Evolutionary conservation across 2,888 invertebrate species (phyloP), one percentile per base, ranked within the genome.

Genomic region (Eurytoma californica): DNA sequence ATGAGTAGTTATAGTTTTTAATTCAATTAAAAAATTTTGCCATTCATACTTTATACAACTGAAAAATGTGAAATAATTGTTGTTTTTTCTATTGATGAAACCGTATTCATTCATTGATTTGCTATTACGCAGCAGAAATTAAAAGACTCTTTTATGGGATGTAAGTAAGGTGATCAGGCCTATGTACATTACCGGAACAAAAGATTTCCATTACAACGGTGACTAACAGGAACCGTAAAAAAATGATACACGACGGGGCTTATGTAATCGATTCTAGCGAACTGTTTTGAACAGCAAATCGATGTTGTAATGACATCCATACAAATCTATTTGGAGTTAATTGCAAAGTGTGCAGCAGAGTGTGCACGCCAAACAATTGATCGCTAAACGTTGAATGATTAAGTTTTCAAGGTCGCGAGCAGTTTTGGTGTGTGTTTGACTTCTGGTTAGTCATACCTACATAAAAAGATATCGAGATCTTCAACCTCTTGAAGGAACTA

Each of bases 371-470:
- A 66, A 75, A 79, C 66, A 72, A 78, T 75, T 28, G 74, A 4
- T n/a, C 28, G 66, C 66, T 75, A 75, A 74, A 65, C 67, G 24
- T 39, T 24, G 58, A 57, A 61, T 72, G 75, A 77, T 77, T 74
- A 75, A 47, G 20, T 69, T 72, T 18, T 75, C 78, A 78, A 72
- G 78, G 78, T 72, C 47, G 53, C 30, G 13, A 3, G 16, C 13
- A 1, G 24, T 39, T 65, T 74, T 9, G 58, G 49, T 63, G 39
- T 14, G 18, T 7, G 18, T 39, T 39, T 39, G 39, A 39, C 39
- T 24, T 66, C 51, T 67, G 60, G 18, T 72, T 67, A 28, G 60
- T 51, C 49, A 49, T 70, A 30, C 20, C 20, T 63, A 28, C 49
- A 13, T 16, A 7, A 39, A 58, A 51, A 13, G 16, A 7, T n/a